Evolutionary conservation across 2,113 vertebrate genomes (phyloP), one percentile per base, ranked within the genome.

Genomic region (Mystacornis crossleyi): DNA sequence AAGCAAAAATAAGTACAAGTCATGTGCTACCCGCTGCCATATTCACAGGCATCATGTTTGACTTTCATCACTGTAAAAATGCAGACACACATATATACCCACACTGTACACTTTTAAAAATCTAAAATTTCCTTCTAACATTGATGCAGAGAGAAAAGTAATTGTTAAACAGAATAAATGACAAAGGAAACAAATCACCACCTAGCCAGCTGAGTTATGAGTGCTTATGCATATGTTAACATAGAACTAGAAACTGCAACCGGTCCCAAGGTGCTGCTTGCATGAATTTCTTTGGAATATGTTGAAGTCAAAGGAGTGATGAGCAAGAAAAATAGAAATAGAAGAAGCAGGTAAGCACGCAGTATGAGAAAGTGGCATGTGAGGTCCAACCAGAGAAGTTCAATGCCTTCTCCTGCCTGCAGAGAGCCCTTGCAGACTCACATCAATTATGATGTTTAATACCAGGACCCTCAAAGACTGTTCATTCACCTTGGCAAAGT

Each of bases 391-490:
- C 10, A 34, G 62, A 54, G 38, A 70, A n/a, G 25, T 60, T 8
- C 25, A 6, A 84, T 23, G 33, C 31, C 19, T 36, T 48, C 43
- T 42, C 36, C 11, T 45, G 25, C 14, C 55, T 50, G 42, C 83
- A 69, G n/a, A 67, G 31, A 71, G 17, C 18, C 55, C 48, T n/a
- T 2, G 31, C 11, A 75, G 48, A 40, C 8, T 38, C 51, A n/a
- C 0, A 0, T 12, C 25, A 38, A 42, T 58, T 23, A 5, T 29
- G 26, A 33, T 19, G 13, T 38, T 70, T 62, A 55, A 21, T 21
- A 45, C 4, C 29, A 55, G 42, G 40, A 60, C 47, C 28, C 26
- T 6, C 42, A 38, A n/a, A 42, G 50, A 51, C 28, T 9, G 28
- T 8, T 81, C 19, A 45, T 12, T 40, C 31, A 53, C 18, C n/a